Evolutionary conservation across 2,797 vertebrate species (phyloP), one percentile per base, ranked within the genome.

Genomic region (Aeoliscus strigatus): DNA sequence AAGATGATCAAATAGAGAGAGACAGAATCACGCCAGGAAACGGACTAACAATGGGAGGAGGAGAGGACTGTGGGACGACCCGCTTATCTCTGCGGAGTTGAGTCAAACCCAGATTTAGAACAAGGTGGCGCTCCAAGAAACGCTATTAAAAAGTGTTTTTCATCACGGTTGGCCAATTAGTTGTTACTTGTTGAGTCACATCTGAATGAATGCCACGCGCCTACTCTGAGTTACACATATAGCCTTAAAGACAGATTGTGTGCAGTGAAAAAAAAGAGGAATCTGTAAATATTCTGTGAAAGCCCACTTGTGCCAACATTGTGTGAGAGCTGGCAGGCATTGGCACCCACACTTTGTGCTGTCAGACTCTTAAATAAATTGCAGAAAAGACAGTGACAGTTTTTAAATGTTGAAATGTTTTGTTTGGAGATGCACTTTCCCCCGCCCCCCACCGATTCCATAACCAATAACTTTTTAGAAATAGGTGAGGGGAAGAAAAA

Each of bases 151-250:
- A 65, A 67, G 38, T 51, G 48, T 72, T 78, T 77, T 57, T 54
- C 70, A 66, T 74, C 60, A 73, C 44, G 61, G 61, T 74, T 40
- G 51, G 66, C 74, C 79, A 80, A 77, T 81, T 79, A 75, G 64
- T 70, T 70, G 39, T 75, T 75, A 32, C 51, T 66, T 67, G 57
- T 75, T 81, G 81, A 85, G 77, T 86, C 83, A 84, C 61, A 54
- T 59, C 51, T 81, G 80, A 84, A 66, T 7, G 35, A 21, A 47
- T 73, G 79, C 81, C 81, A 78, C n/a, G 72, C 70, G 63, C 83
- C 83, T 78, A 81, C 80, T 77, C 83, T 44, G 27, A 27, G 51
- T 33, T 54, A 57, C 61, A 70, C 63, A 75, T 81, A 79, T 83
- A 82, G 74, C 69, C 51, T 73, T 66, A 66, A 79, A 76, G 62